Evolutionary conservation across 2,113 vertebrate species (phyloP), one percentile per base, ranked within the genome.

Genomic region (Pionites leucogaster): DNA sequence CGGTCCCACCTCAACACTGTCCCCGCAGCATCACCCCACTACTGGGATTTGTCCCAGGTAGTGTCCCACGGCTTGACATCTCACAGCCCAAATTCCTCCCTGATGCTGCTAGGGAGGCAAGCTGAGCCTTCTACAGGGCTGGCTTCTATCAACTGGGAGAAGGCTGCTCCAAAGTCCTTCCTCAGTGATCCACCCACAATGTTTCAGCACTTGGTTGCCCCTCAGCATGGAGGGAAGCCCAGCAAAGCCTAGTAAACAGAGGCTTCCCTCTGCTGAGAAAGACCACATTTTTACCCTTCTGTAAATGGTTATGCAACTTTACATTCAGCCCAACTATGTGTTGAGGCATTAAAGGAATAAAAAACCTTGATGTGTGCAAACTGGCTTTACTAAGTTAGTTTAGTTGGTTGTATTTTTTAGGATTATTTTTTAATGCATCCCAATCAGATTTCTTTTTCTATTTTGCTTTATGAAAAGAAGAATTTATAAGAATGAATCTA

Each of bases 61-160:
- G 47, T 1, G 2, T 9, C 39, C 27, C 2, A 0, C 28, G 37
- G 39, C 25, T 78, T 2, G 0, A 60, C 39, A 62, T 25, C n/a
- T 79, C n/a, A 9, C 27, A 44, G 44, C 55, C 37, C 7, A 1
- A 10, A 85, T 19, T n/a, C 46, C 33, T 50, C 39, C 44, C 35
- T 33, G 50, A 10, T n/a, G 53, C 42, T 84, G 20, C 37, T 79
- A 49, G 50, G 29, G 9, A 82, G 52, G 31, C 72, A 84, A 89
- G 22, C 2, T 0, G 2, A 71, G n/a, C 27, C 27, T 50, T 46
- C 60, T 53, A 28, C 63, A 80, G 37, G 68, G 50, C 57, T 67
- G 35, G 33, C 13, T 64, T 29, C 35, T 55, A 23, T 41, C 41
- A 19, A 2, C n/a, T 13, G 25, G 52, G 12, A 17, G 14, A 78